These are phyloP conservation scores for Ceramica pisi DNA, from an alignment of 2,888 invertebrate genomes.

Conservation along the genomic window DNA sequence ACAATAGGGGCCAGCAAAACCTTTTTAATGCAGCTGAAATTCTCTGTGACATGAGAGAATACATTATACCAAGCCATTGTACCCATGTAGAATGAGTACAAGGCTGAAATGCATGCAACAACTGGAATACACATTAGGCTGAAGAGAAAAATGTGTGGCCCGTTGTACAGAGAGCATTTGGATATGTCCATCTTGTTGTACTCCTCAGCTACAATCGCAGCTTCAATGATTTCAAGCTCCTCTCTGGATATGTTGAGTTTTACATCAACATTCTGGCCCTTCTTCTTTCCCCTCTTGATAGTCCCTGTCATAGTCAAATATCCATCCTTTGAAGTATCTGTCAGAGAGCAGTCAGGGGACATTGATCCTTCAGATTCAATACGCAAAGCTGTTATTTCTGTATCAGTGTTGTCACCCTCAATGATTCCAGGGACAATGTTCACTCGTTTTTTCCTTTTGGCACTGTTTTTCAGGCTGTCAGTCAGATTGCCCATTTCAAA, in stretches of 20 bases:
- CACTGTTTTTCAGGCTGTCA: constrained; percentile 86
- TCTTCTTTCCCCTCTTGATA: constrained; percentile 93
- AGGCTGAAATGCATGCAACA: constrained; percentile 91
- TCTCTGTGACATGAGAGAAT: constrained; percentile 93
- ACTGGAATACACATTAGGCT: constrained; percentile 92
- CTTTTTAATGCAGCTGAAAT: constrained; percentile 91
- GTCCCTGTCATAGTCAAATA: constrained; percentile 94
- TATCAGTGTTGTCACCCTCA: constrained; percentile 83
- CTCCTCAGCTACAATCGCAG: constrained; percentile 91
- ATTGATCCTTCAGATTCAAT: constrained; percentile 88
- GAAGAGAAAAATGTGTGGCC: constrained; percentile 92
- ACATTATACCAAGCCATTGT: constrained; percentile 95
- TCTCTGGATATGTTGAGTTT: constrained; percentile 93
- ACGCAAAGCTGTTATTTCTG: constrained; percentile 83
- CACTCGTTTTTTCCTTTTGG: constrained; percentile 91
- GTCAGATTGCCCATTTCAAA: constrained; percentile 87
- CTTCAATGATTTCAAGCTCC: constrained; percentile 93
- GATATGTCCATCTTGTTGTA: constrained; percentile 90
- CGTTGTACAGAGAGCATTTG: constrained; percentile 90
- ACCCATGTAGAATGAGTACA: constrained; percentile 94
- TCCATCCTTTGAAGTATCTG: constrained; percentile 89
- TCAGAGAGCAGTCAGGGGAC: constrained; percentile 90
- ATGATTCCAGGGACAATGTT: constrained; percentile 91
- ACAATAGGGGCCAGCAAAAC: constrained; percentile 92
- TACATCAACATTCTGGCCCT: constrained; percentile 93